Base-by-base conservation (phyloP, 2,888 invertebrate species). In the Chaetoderma sp. region DNA sequence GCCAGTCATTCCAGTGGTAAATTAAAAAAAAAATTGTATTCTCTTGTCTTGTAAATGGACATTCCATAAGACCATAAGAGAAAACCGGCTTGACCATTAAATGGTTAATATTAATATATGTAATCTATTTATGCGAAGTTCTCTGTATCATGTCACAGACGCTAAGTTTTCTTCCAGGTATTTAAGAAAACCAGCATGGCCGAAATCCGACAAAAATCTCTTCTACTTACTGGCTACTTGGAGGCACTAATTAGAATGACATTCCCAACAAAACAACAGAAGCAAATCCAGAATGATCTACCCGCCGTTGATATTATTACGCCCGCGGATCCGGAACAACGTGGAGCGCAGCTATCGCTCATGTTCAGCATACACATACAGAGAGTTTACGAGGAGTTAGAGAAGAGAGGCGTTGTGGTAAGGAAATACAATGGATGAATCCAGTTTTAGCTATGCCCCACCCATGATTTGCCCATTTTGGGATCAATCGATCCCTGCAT, bases 301-400 rank as follows among this genome's bases (percentile, higher is more conserved):
- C 33, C 50, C 8, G 75, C 74, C 61, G 81, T 86, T 23, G 74
- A 84, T 10, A 87, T 89, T 32, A 83, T 90, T 25, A 90, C 90
- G 0, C 90, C 90, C 0, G 70, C 78, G 18, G 86, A 89, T 73
- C 88, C 88, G 2, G 79, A 78, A 4, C 82, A 88, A 70, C 74
- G 90, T 61, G 90, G 90, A 4, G 87, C 88, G 56, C 89, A 89
- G 73, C 81, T 90, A 30, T 89, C 89, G 1, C 71, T 90, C 47
- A 80, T 80, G 27, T 89, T 89, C 75, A 85, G 85, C 16, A 72
- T 84, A 42, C 81, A 86, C 18, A 81, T 88, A 5, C 74, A 79
- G 6, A 56, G 78, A n/a, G 83, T 89, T 27, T 87, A 87, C 74
- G 63, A 82, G 25, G 85, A 88, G 67, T 77, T 90, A 21, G 78